Evolutionary conservation across 2,113 vertebrate genomes (phyloP).

Genomic region (Chaenogobius annularis): DNA sequence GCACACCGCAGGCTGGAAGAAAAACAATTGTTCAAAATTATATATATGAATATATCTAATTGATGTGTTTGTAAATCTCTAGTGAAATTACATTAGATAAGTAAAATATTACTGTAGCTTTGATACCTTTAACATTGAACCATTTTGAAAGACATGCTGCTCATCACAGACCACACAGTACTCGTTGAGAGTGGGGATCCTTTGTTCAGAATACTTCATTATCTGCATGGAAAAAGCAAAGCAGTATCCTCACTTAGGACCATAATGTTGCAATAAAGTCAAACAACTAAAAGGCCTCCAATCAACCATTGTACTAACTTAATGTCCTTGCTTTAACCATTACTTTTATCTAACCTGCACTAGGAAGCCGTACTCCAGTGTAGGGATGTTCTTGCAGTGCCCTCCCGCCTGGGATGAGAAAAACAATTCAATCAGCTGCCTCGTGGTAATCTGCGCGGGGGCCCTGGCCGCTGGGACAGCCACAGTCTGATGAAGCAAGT

Average conservation of each 20-base stretch:
- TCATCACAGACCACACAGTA: constrained; percentile 99
- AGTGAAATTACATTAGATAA: neutral
- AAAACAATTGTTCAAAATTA: neutral
- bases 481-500: constrained; percentile 85
- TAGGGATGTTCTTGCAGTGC: constrained; percentile 98
- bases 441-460: constrained; percentile 85
- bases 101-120: neutral
- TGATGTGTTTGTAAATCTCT: too few relatives aligned
- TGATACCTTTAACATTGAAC: constrained; percentile 97
- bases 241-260: constrained; percentile 32
- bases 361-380: constrained; percentile 97
- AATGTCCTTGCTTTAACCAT: neutral
- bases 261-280: constrained; percentile 10
- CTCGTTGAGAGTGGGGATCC: constrained; percentile 95
- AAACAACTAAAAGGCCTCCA: neutral
- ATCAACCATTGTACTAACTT: neutral
- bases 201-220: constrained; percentile 99
- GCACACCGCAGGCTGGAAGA: constrained; percentile 90
- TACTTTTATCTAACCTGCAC: constrained; percentile 83
- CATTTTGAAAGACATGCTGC: constrained; percentile 99
- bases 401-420: constrained; percentile 88
- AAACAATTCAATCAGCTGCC: constrained; percentile 88
- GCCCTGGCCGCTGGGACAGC: constrained; percentile 82
- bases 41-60: neutral
- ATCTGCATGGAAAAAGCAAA: constrained; percentile 79